These are phyloP conservation scores for Sula dactylatra DNA, from an alignment of 2,113 vertebrate species.

Conservation along the genomic window DNA sequence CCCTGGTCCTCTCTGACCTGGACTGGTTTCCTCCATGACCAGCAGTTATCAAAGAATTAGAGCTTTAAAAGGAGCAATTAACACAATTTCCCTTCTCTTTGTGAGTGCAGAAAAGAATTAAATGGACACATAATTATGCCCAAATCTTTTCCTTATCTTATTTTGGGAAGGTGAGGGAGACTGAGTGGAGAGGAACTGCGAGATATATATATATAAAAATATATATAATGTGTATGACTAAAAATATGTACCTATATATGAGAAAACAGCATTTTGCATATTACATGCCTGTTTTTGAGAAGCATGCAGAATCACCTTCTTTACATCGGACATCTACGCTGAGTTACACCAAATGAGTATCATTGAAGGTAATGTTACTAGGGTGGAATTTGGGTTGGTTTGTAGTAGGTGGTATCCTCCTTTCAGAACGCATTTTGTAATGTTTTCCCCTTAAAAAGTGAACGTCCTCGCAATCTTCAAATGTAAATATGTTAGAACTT, in stretches of 20 bases:
- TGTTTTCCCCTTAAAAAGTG: background rate
- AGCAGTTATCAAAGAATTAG: background rate
- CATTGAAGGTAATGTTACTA: background rate
- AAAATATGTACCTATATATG: background rate
- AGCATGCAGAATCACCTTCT: rapidly evolving
- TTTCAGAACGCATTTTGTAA: background rate
- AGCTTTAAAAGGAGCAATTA: background rate
- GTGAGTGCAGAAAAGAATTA: background rate
- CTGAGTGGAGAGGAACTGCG: background rate
- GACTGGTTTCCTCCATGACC: background rate
- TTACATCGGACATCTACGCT: background rate
- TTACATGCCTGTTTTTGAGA: background rate
- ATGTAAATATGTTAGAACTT: background rate
- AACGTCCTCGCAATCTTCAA: background rate
- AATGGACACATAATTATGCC: background rate
- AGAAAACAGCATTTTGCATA: background rate
- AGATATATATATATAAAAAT: rapidly evolving
- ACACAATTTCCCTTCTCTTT: background rate
- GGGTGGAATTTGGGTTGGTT: background rate
- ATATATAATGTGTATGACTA: background rate
- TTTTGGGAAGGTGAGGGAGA: background rate
- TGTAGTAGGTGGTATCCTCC: background rate
- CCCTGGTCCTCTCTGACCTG: background rate
- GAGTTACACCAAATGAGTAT: background rate
- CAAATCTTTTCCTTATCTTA: background rate